Percentiles rank a stretch among this genome's conserved stretches.
phyloP scores from a whole-genome alignment of 2,113 vertebrate species.

The Centropristis striata region DNA sequence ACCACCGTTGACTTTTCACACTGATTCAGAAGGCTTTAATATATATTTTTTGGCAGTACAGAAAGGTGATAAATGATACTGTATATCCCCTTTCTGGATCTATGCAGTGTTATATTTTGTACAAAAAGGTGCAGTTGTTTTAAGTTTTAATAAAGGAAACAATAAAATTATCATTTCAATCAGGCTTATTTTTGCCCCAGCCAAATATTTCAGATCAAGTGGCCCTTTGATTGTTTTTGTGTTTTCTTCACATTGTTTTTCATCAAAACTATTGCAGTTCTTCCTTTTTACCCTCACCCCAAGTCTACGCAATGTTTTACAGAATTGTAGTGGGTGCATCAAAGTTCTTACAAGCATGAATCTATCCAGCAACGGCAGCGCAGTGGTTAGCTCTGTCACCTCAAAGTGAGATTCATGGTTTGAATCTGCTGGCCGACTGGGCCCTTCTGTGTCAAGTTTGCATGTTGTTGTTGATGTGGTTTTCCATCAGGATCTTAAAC shows the following conservation, averaged over 20 bases:
- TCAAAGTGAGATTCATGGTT: too few species aligned
- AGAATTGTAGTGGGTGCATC: background rate
- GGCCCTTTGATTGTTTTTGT: background rate
- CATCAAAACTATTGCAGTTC: background rate
- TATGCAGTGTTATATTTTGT: too few species aligned
- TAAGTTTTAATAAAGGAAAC: background rate
- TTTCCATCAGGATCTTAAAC: too few species aligned
- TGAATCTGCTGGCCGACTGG: too few species aligned
- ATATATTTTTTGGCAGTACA: background rate
- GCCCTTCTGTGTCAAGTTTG: too few species aligned
- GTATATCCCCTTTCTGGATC: too few species aligned
- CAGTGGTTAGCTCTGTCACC: too few species aligned
- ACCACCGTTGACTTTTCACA: slow-evolving; percentile 12
- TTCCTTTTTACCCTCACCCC: background rate
- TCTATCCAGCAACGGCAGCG: too few species aligned
- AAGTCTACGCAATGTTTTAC: background rate
- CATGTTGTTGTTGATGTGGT: too few species aligned
- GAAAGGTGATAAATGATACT: background rate
- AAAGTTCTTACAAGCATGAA: too few species aligned
- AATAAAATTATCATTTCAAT: background rate
- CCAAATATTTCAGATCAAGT: background rate
- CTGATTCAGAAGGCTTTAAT: too few species aligned
- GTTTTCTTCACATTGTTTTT: background rate
- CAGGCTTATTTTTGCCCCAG: background rate
- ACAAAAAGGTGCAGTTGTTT: background rate